Conservation (phyloP, 2,113 vertebrate genomes). For the Mormyrus lacerda region DNA sequence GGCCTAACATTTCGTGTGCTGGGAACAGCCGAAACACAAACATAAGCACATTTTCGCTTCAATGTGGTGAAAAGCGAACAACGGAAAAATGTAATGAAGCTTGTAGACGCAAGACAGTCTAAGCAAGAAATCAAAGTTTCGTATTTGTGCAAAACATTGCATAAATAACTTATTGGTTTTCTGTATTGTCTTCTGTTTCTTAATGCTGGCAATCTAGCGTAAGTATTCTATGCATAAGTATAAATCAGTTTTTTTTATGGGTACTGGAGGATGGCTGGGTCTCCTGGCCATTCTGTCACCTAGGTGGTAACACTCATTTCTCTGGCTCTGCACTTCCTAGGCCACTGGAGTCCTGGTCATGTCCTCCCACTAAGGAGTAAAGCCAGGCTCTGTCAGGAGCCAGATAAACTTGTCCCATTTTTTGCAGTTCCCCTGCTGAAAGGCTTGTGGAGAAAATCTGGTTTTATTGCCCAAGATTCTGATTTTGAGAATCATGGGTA, state of each 20-base stretch:
- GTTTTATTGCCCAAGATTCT: not conserved
- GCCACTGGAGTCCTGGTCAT: constrained; percentile 26
- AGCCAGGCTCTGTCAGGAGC: not conserved
- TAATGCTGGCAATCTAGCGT: too few species aligned
- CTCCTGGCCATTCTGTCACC: too few species aligned
- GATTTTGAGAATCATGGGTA: not conserved
- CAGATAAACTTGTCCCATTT: not conserved
- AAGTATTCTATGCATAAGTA: not conserved
- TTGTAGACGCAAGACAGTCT: too few species aligned
- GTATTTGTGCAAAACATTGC: too few species aligned
- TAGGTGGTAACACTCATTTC: not conserved
- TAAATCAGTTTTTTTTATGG: not conserved
- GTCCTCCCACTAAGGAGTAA: not conserved
- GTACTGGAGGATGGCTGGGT: not conserved
- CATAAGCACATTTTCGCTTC: too few species aligned
- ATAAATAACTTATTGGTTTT: too few species aligned
- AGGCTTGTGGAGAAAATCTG: not conserved
- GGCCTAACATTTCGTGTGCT: not conserved
- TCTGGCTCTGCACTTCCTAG: constrained; percentile 6
- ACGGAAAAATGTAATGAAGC: too few species aligned
- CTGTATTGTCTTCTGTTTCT: too few species aligned
- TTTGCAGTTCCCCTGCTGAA: not conserved
- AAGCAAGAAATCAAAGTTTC: too few species aligned
- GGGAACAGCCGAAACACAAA: too few species aligned
- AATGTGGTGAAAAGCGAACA: too few species aligned